phyloP scores from a whole-genome alignment of 2,797 vertebrate genomes.

The Falco berigora region DNA sequence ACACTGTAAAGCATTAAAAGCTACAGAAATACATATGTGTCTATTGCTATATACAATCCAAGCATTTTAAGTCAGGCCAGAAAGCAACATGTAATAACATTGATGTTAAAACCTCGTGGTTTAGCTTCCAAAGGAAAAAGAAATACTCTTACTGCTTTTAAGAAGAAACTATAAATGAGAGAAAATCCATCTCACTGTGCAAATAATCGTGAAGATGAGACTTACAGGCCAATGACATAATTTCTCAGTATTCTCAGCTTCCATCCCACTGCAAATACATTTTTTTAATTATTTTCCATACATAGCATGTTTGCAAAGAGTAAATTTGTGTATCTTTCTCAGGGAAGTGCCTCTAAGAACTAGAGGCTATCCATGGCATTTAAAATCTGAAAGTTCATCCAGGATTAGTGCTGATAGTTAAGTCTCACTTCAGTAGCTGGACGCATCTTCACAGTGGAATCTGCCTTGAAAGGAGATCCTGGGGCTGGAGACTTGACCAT shows the following conservation, averaged over 20 bases:
- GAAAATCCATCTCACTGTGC: neutral
- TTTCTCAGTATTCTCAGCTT: neutral
- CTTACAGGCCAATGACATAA: neutral
- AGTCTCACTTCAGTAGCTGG: conserved; percentile 57
- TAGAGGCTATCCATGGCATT: neutral
- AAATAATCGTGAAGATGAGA: neutral
- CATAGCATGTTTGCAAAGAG: neutral
- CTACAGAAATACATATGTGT: neutral
- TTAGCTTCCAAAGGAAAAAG: neutral
- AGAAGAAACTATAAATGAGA: neutral
- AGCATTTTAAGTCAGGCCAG: neutral
- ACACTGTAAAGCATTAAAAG: neutral
- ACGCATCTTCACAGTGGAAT: conserved; percentile 48
- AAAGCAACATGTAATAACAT: neutral
- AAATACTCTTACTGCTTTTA: neutral
- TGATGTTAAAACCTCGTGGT: neutral
- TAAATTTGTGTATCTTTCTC: neutral
- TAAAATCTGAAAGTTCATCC: neutral
- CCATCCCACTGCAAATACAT: neutral
- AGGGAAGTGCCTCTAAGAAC: neutral
- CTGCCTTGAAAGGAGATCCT: neutral
- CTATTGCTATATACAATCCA: neutral
- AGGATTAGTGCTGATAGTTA: neutral
- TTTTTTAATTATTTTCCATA: neutral
- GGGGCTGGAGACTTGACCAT: neutral